Evolutionary conservation across 2,888 invertebrate species (phyloP).

Genomic region (Aporophyla lueneburgensis): DNA sequence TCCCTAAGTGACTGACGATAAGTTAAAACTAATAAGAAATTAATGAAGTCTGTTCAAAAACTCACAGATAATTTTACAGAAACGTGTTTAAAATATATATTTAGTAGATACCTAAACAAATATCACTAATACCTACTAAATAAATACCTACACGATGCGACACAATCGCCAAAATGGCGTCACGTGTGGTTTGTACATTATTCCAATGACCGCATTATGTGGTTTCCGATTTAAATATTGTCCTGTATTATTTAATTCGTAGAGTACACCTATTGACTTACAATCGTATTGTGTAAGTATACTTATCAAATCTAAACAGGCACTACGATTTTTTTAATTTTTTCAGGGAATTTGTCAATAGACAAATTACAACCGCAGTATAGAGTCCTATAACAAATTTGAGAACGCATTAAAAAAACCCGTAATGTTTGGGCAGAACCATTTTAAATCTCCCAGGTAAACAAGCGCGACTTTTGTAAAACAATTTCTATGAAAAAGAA

Average conservation of each 20-base stretch:
- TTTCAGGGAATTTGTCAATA: not conserved
- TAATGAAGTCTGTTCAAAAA: conserved; percentile 3
- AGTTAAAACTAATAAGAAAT: not conserved
- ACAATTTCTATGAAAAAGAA: no score
- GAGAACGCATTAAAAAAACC: not conserved
- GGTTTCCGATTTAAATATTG: conserved; percentile 34
- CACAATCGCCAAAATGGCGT: conserved; percentile 19
- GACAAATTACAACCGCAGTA: not conserved
- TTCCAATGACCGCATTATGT: conserved; percentile 28
- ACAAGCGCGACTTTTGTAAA: no score
- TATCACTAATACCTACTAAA: not conserved
- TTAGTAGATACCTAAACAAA: conserved; percentile 4
- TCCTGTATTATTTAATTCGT: conserved; percentile 1
- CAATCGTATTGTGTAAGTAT: not conserved
- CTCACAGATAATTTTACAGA: not conserved
- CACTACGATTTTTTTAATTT: not conserved
- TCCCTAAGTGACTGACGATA: not conserved
- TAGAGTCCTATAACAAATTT: not conserved
- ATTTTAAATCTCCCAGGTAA: not conserved
- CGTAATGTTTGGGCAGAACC: not conserved
- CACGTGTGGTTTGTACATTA: conserved; percentile 22
- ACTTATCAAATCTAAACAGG: not conserved
- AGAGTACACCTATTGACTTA: not conserved
- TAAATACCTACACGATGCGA: conserved; percentile 6
- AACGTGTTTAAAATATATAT: not conserved